Evolutionary conservation across 2,888 invertebrate species (phyloP).

Genomic region (Metellina segmentata): DNA sequence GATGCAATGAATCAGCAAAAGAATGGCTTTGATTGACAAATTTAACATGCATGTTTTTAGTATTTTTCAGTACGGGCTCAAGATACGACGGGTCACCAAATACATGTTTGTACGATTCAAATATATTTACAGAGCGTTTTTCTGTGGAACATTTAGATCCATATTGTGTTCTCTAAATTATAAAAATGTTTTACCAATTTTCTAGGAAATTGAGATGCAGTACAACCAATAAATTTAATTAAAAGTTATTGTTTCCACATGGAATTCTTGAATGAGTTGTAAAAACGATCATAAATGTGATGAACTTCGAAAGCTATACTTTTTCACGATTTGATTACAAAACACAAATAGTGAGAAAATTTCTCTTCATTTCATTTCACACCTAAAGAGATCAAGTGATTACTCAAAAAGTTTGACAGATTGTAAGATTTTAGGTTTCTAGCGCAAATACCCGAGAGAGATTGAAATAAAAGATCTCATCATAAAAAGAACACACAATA

Average conservation of each 20-base stretch:
- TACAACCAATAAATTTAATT: neutral
- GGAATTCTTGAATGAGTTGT: neutral
- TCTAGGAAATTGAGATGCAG: neutral
- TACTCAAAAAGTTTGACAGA: neutral
- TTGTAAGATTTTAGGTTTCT: neutral
- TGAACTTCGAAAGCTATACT: neutral
- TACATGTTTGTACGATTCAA: no score
- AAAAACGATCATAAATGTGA: neutral
- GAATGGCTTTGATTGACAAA: no score
- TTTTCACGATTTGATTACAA: conserved; percentile 5
- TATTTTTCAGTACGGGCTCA: no score
- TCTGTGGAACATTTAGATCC: neutral
- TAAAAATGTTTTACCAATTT: neutral
- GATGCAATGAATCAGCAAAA: no score
- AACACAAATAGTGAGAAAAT: conserved; percentile 20
- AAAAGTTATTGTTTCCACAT: neutral
- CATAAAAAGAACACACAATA: no score
- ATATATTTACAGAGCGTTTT: no score
- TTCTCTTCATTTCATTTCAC: conserved; percentile 25
- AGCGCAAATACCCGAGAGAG: no score
- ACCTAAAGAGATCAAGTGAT: neutral
- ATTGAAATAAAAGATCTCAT: no score
- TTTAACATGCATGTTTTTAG: no score
- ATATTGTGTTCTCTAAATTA: conserved; percentile 11
- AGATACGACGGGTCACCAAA: no score